Evolutionary conservation across 53 echinoderm and acorn worm species (phyloP).

Genomic region (Luidia sarsii): DNA sequence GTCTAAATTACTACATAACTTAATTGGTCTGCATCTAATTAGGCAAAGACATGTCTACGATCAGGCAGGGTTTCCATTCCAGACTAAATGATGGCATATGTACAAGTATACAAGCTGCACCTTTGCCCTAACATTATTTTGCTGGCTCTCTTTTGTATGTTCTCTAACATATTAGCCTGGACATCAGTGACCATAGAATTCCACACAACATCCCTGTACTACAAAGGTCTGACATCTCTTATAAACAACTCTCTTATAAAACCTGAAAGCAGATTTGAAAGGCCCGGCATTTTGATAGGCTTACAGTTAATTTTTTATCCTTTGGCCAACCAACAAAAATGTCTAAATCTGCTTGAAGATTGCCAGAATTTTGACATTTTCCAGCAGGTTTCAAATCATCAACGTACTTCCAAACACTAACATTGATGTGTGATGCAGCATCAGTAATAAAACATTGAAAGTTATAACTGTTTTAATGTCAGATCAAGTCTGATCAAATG

Average conservation of each 20-base stretch:
- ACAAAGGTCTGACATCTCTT: neutral
- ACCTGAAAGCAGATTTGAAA: constrained; percentile 15
- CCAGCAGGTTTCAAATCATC: neutral
- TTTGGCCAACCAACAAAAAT: constrained; percentile 5
- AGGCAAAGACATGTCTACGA: too few relatives aligned
- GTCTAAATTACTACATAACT: too few relatives aligned
- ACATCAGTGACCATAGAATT: neutral
- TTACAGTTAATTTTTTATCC: neutral
- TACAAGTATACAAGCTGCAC: neutral
- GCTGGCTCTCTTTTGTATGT: neutral
- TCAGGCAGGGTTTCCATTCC: too few relatives aligned
- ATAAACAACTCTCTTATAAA: constrained; percentile 6
- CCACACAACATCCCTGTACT: neutral
- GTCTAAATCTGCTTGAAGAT: constrained; percentile 12
- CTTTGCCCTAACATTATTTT: neutral
- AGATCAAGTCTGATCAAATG: constrained; percentile 2
- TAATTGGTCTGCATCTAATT: too few relatives aligned
- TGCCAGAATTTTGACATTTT: neutral
- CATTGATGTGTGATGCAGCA: neutral
- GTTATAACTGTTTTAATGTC: neutral
- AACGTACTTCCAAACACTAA: constrained; percentile 28
- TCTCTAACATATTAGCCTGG: neutral
- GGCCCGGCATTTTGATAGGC: too few relatives aligned
- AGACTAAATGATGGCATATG: too few relatives aligned
- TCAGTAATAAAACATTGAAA: constrained; percentile 16